Evolutionary conservation across 2,113 vertebrate species (phyloP), one percentile per base, ranked within the genome.

Genomic region (Dunckerocampus dactyliophorus): DNA sequence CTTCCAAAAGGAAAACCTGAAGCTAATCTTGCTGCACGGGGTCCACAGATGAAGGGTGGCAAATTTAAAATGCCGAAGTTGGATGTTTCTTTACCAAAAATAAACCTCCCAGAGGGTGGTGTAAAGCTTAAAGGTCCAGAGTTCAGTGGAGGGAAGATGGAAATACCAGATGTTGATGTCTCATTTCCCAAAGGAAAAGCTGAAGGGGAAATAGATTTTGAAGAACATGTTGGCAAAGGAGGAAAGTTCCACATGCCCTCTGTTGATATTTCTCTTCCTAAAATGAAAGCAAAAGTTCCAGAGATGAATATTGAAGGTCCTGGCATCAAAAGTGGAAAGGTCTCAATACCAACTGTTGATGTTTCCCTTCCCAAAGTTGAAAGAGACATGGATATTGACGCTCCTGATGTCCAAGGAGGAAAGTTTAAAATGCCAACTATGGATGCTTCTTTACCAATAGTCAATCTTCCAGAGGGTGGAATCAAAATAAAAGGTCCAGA

Each of bases 131-230:
- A 28, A 28, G 24, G 24, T 28, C 24, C 24, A 28, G 24, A 28
- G 5, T 28, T 28, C 24, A 28, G 24, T 28, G 24, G 24, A 2
- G 24, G 24, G 24, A 28, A 28, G 24, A 28, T 28, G 24, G 24
- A 82, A 9, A 66, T 80, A 64, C 80, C 85, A 8, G 64, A 79
- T 16, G 45, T 83, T 63, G 76, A 80, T 22, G 42, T 83, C 12
- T 79, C 78, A 31, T 34, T 83, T 3, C 80, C 77, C 1, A 28
- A 28, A 28, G 24, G 24, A 28, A 88, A 87, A 45, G 37, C 47
- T 55, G 15, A 62, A 11, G 47, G 46, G 2, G 24, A 72, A 52
- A 59, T 64, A 28, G 54, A 83, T 11, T 46, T 63, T 50, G 71
- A 73, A 28, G 58, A 57, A 28, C 17, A 56, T 0, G 77, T 77